Evolutionary conservation across 1,140 invertebrate species (phyloP).

Genomic region (Zaprionus lachaisei): DNA sequence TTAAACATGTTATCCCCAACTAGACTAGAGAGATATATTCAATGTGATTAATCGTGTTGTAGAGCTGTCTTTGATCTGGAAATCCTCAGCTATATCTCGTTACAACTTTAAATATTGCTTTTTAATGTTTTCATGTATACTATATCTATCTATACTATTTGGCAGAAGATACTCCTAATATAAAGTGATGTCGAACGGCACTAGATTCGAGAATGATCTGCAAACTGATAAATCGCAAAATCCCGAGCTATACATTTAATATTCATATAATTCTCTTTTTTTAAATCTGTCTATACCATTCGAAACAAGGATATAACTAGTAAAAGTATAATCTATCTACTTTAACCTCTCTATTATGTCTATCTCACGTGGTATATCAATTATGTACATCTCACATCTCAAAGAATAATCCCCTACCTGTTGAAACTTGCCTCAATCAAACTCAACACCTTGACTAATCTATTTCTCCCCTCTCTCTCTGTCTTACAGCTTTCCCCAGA

Average conservation of each 20-base stretch:
- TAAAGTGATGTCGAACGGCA: too few relatives aligned
- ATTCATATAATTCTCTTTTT: neutral
- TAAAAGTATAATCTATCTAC: neutral
- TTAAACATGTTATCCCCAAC: too few relatives aligned
- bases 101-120: too few relatives aligned
- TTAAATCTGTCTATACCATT: neutral
- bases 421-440: neutral
- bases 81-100: too few relatives aligned
- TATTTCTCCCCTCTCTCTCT: neutral
- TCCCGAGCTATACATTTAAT: neutral
- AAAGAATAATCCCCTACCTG: neutral
- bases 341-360: neutral
- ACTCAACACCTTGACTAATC: constrained; percentile 18
- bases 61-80: too few relatives aligned
- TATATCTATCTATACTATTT: too few relatives aligned
- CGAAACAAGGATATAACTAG: neutral
- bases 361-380: neutral
- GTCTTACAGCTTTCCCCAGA: constrained; percentile 82
- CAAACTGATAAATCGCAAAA: neutral
- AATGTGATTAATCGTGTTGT: too few relatives aligned
- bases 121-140: too few relatives aligned
- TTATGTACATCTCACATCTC: neutral
- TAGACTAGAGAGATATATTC: too few relatives aligned
- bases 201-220: neutral
- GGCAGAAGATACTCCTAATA: too few relatives aligned